Evolutionary conservation across 2,797 vertebrate genomes (phyloP), one percentile per base, ranked within the genome.

Genomic region (Gouania willdenowi): DNA sequence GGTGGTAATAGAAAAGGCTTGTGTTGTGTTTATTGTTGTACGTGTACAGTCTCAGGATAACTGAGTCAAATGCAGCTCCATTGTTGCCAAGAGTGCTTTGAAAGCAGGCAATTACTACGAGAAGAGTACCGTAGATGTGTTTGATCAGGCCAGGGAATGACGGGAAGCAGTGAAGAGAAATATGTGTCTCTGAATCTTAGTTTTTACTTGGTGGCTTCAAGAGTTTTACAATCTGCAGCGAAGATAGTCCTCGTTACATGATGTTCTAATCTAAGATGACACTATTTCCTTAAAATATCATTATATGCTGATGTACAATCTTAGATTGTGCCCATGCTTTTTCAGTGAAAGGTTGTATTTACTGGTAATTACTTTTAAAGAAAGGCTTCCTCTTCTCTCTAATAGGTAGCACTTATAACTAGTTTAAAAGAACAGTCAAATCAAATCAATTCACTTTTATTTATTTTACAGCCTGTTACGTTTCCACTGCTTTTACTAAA

Each of bases 91-190:
- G 14, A 13, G 14, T 17, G 9, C 12, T 29, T 29, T 3, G 17
- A 49, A 25, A 55, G 41, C 21, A 4, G 36, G 27, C 43, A 59
- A 41, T 41, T 49, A 48, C 34, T 28, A 33, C 43, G 20, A 24
- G 29, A 41, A 6, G 14, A 5, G n/a, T n/a, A n/a, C n/a, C n/a
- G 36, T n/a, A 5, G 28, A 12, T 20, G 13, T 5, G 27, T 66
- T 45, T 45, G 36, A 59, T 34, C 37, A 31, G 45, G 32, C 5
- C 20, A 14, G 3, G 1, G 31, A 2, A 4, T n/a, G 17, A 39
- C 4, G 16, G 10, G 11, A 35, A 18, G 9, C 7, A 10, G 10
- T 1, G 3, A 32, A 7, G 24, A 37, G 29, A 13, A 32, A 5
- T 3, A 5, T 18, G n/a, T 42, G 21, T 31, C 10, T 26, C 30